Evolutionary conservation across 2,797 vertebrate species (phyloP), one percentile per base, ranked within the genome.

Genomic region (Xenopus petersii): DNA sequence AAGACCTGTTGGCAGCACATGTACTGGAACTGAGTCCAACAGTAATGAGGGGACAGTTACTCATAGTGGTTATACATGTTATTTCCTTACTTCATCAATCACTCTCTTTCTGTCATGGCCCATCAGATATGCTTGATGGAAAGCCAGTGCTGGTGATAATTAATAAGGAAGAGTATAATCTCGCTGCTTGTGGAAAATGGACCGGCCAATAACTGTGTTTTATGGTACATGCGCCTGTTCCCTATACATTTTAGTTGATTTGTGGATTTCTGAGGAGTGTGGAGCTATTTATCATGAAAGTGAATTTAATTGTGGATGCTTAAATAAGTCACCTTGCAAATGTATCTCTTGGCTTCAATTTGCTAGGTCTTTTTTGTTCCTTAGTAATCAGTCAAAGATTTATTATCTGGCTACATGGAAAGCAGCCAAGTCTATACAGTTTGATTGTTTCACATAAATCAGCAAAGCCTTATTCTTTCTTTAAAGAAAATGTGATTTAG

Each of bases 331-430:
- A 26, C 55, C 24, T 24, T 60, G 17, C 58, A 60, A 24, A 11
- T 60, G 56, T 30, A 33, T 51, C 49, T 70, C 33, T 75, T 63
- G 48, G 59, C 73, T 63, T 60, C 21, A 60, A 17, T 12, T 51
- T 58, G 55, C 66, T 36, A 24, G 33, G 11, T 63, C 47, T 11
- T 26, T 42, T 75, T 67, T 74, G 24, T 67, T 74, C 11, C 59
- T 42, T 56, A 42, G 12, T 33, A 33, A 59, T 47, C 13, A 26
- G 48, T 63, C 51, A 11, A 33, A 47, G 54, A 70, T 75, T 64
- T 69, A 70, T 69, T 55, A 75, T 64, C 56, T 75, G 56, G 58
- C 48, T 65, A 24, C 48, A 73, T 65, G 63, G 15, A 62, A 24
- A 8, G 15, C 60, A 15, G 36, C 48, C 65, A 24, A 12, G 17